Base-by-base conservation (phyloP, 1,140 invertebrate species). In the Propsilocerus akamusi region DNA sequence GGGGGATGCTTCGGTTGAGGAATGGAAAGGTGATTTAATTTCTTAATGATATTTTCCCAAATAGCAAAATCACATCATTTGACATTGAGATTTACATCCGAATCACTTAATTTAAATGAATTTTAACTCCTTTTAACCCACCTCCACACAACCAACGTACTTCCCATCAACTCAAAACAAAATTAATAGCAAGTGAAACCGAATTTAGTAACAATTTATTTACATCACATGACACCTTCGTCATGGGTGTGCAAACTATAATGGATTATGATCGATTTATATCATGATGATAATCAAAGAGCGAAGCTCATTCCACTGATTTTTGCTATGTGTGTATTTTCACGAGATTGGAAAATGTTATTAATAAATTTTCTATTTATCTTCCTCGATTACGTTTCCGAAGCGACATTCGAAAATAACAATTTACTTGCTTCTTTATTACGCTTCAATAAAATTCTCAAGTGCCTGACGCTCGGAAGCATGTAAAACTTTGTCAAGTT, bases 11-110 rank as follows among this genome's bases (percentile, higher is more conserved):
- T n/a, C n/a, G n/a, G n/a, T n/a, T n/a, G n/a, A n/a, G n/a, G n/a
- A n/a, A n/a, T n/a, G n/a, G n/a, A 41, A 41, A 41, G 34, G 34
- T 41, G 34, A 41, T 41, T 41, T 41, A 41, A 41, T 41, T 41
- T 41, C 34, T 41, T 41, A 41, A 41, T 41, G 34, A 41, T 17
- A 41, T 30, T 30, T 30, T 6, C 28, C 6, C 6, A 8, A 30
- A 30, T 4, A 30, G 28, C 10, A 41, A 41, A n/a, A 41, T 41
- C 34, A 41, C 14, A 41, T 41, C 34, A 10, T 17, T 41, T 41
- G 34, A 41, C 34, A 41, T 41, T 20, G 34, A 41, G 34, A 41
- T 41, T 30, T 11, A 30, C 28, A 30, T 30, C 28, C 28, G 28
- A 30, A 30, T 30, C 28, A 30, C 28, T 30, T 30, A 30, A 30